phyloP scores from a whole-genome alignment of 2,797 vertebrate genomes.

The Petrocephalus schoutedeni region DNA sequence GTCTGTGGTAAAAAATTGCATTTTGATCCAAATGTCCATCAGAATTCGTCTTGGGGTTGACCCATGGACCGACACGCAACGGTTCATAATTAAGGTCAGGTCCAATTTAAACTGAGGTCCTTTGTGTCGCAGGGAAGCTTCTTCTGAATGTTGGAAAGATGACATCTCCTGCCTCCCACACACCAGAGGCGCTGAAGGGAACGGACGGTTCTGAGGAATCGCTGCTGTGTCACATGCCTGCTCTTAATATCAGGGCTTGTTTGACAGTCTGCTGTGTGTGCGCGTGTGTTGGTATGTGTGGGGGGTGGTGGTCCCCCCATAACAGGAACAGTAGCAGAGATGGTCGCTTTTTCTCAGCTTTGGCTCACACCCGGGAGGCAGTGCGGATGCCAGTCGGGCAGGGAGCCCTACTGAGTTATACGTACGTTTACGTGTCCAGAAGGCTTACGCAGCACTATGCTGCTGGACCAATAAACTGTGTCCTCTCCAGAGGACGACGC shows the following conservation, averaged over 20 bases:
- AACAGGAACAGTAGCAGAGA: background rate
- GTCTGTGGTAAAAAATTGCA: background rate
- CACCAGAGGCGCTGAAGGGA: background rate
- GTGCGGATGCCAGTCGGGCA: background rate
- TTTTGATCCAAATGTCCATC: background rate
- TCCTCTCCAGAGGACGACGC: background rate
- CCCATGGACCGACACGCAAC: background rate
- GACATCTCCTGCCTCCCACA: background rate
- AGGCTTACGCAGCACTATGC: background rate
- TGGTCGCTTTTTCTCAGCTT: background rate
- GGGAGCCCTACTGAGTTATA: background rate
- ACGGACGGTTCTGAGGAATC: background rate
- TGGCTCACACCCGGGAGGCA: background rate
- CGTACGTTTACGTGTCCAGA: background rate
- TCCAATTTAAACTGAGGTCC: background rate
- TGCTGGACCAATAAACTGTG: background rate
- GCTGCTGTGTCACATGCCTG: background rate
- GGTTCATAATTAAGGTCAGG: background rate
- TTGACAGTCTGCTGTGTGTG: background rate
- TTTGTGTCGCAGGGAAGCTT: background rate
- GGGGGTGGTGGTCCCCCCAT: background rate
- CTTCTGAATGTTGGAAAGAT: background rate
- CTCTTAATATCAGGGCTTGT: background rate
- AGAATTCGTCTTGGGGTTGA: background rate
- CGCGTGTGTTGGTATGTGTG: background rate